Evolutionary conservation across 2,797 vertebrate genomes (phyloP).

Genomic region (Vultur gryphus): DNA sequence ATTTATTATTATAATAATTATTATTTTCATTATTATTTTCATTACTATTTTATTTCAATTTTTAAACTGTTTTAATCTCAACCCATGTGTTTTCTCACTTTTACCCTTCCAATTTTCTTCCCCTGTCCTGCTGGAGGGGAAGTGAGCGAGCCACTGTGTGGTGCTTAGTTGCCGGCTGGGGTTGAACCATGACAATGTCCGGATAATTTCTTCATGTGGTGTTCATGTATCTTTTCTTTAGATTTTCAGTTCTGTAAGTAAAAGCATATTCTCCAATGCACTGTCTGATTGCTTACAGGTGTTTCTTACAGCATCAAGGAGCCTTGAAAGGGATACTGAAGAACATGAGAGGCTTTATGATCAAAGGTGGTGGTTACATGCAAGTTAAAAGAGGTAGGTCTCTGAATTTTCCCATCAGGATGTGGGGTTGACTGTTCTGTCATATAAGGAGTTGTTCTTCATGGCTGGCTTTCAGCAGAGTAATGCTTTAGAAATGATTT

Average conservation of each 20-base stretch:
- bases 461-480: neutral
- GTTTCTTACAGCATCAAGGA: neutral
- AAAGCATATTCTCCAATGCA: neutral
- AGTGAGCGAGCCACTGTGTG: rapidly evolving
- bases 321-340: neutral
- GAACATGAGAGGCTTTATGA: neutral
- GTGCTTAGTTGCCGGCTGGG: neutral
- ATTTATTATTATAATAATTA: neutral
- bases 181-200: neutral
- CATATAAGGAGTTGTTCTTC: neutral
- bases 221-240: neutral
- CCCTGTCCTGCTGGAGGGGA: rapidly evolving
- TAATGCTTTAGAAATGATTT: neutral
- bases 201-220: neutral
- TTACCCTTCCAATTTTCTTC: neutral
- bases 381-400: neutral
- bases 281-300: neutral
- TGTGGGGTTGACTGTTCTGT: neutral
- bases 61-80: neutral
- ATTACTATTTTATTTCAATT: neutral
- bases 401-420: neutral
- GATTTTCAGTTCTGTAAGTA: neutral
- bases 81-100: neutral
- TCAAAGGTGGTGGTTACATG: neutral
- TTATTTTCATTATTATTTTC: neutral